Percentiles rank a stretch among this genome's conserved stretches.
phyloP scores from a whole-genome alignment of 1,140 invertebrate genomes.

The Copidosoma floridanum region DNA sequence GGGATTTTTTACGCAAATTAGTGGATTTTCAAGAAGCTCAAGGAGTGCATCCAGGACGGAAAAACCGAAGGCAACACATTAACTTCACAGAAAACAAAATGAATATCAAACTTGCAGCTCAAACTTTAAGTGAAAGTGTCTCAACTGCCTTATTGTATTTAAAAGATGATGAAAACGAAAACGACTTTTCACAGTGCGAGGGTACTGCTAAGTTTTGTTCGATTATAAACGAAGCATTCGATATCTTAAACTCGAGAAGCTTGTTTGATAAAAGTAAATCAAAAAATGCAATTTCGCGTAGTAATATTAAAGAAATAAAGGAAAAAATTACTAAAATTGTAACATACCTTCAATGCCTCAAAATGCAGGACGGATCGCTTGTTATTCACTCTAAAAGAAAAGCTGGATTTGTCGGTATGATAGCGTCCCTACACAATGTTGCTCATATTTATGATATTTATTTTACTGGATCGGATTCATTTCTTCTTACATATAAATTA shows the following conservation, averaged over 20 bases:
- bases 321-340: background rate
- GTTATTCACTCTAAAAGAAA: background rate
- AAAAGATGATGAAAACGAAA: too few species aligned
- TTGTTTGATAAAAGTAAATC: constrained; percentile 24
- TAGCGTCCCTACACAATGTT: background rate
- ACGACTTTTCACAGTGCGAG: constrained; percentile 31
- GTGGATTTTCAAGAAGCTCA: constrained; percentile 33
- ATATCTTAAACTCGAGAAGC: constrained; percentile 35
- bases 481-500: background rate
- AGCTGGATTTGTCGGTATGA: constrained; percentile 1
- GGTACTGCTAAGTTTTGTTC: constrained; percentile 31
- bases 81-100: constrained; percentile 13
- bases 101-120: constrained; percentile 25
- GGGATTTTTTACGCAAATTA: constrained; percentile 35
- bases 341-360: background rate
- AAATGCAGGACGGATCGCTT: constrained; percentile 10
- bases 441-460: background rate
- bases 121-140: too few species aligned
- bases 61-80: constrained; percentile 18
- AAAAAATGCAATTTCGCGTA: constrained; percentile 2
- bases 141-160: constrained; percentile 28
- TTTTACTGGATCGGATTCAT: background rate
- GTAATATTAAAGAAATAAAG: background rate
- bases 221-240: too few species aligned
- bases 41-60: constrained; percentile 22